Percentiles rank a stretch among this genome's conserved stretches.
Evolutionary conservation across 2,113 vertebrate species (phyloP).

Genomic region (Macrotus californicus): DNA sequence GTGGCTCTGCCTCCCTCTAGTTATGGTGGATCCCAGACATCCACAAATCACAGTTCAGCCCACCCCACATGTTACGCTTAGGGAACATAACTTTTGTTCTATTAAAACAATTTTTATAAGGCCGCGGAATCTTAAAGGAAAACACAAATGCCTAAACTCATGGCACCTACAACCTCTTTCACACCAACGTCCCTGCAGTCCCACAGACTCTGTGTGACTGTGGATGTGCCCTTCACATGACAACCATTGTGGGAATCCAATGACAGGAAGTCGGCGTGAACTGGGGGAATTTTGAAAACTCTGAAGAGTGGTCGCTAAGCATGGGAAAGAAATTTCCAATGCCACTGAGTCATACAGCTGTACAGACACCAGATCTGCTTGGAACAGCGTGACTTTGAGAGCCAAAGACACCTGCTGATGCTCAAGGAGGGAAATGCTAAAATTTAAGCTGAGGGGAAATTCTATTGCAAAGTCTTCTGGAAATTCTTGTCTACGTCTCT

Average conservation of each 20-base stretch:
- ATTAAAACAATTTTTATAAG: neutral
- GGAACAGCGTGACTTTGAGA: constrained; percentile 9
- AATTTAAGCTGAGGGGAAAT: constrained; percentile 26
- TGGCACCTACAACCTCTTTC: neutral
- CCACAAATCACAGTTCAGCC: neutral
- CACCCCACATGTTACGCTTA: neutral
- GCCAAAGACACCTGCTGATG: constrained; percentile 9
- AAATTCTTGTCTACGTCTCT: constrained; percentile 12
- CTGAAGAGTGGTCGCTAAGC: neutral
- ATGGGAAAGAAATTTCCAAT: neutral
- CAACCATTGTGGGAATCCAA: neutral
- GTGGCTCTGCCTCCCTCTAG: neutral
- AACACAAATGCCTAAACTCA: neutral
- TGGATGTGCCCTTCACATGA: neutral
- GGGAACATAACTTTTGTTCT: neutral
- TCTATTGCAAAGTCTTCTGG: constrained; percentile 11
- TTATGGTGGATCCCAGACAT: neutral
- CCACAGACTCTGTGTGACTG: neutral
- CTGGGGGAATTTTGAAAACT: neutral
- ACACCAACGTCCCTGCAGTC: neutral
- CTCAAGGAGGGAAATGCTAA: neutral
- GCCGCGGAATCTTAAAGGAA: neutral
- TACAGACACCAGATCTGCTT: neutral
- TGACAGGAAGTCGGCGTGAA: neutral
- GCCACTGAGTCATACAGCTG: neutral